phyloP scores from a whole-genome alignment of 2,797 vertebrate species.

The Pitangus sulphuratus region DNA sequence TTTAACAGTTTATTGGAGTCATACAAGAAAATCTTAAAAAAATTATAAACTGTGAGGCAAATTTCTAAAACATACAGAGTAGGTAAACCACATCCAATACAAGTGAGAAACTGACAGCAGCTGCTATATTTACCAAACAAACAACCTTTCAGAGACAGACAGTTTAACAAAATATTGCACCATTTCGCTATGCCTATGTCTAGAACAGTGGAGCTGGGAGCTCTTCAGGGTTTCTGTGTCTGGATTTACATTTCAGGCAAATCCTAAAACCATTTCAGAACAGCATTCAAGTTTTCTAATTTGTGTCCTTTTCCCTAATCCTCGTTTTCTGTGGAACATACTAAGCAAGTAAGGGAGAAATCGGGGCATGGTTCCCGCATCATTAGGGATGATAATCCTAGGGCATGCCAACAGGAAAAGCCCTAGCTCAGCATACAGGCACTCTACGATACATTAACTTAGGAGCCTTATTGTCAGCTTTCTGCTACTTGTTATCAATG shows the following conservation, averaged over 20 bases:
- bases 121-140: not conserved
- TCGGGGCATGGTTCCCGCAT: not conserved
- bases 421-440: not conserved
- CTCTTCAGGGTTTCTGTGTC: not conserved
- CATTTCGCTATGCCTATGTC: not conserved
- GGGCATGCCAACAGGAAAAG: not conserved
- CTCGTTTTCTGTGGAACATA: not conserved
- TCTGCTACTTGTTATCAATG: not conserved
- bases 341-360: not conserved
- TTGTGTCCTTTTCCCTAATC: not conserved
- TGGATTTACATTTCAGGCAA: not conserved
- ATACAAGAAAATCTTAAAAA: not conserved
- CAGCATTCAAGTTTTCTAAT: not conserved
- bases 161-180: not conserved
- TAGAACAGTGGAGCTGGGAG: not conserved
- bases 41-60: not conserved
- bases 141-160: not conserved
- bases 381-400: not conserved
- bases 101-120: not conserved
- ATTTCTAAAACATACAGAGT: not conserved
- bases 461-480: not conserved
- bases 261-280: not conserved
- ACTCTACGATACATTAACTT: not conserved
- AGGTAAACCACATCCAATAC: not conserved
- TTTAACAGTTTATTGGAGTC: not conserved